Conservation (phyloP, 2,113 vertebrate species). For the Asarcornis scutulata region DNA sequence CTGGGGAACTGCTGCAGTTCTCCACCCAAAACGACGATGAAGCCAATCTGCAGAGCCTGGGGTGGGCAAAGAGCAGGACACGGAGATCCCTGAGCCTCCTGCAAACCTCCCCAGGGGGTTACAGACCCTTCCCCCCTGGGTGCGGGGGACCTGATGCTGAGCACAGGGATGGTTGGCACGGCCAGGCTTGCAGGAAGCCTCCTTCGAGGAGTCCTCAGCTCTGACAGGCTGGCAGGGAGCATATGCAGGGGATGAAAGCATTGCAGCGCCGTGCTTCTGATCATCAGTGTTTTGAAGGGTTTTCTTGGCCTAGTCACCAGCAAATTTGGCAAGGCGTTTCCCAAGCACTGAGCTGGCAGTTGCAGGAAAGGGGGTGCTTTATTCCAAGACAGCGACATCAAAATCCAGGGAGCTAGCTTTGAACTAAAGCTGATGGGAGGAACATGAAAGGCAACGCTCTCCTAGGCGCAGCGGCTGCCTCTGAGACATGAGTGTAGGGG, state of each 20-base stretch:
- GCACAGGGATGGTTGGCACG: not conserved
- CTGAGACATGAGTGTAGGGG: not conserved
- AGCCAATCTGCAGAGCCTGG: fast-evolving
- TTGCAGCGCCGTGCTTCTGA: constrained; percentile 22
- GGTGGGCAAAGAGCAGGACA: not conserved
- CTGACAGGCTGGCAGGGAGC: not conserved
- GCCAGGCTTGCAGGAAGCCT: not conserved
- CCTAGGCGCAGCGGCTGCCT: not conserved
- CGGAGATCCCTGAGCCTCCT: fast-evolving
- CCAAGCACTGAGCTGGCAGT: constrained; percentile 26
- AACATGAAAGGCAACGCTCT: not conserved
- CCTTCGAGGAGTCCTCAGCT: not conserved
- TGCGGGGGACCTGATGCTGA: too few relatives aligned
- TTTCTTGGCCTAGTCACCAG: constrained; percentile 40
- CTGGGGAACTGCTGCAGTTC: not conserved
- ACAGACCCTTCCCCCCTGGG: not conserved
- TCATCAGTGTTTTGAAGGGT: constrained; percentile 33
- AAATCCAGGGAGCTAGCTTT: not conserved
- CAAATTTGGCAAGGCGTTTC: constrained; percentile 53
- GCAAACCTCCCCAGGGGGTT: not conserved
- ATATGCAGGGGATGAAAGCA: not conserved
- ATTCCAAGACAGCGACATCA: constrained; percentile 1
- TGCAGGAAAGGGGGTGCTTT: not conserved
- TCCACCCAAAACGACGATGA: not conserved
- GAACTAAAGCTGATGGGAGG: not conserved